Percentiles rank a stretch among this genome's conserved stretches.
Conservation (phyloP, 2,888 invertebrate genomes). For the Platycheirus albimanus region DNA sequence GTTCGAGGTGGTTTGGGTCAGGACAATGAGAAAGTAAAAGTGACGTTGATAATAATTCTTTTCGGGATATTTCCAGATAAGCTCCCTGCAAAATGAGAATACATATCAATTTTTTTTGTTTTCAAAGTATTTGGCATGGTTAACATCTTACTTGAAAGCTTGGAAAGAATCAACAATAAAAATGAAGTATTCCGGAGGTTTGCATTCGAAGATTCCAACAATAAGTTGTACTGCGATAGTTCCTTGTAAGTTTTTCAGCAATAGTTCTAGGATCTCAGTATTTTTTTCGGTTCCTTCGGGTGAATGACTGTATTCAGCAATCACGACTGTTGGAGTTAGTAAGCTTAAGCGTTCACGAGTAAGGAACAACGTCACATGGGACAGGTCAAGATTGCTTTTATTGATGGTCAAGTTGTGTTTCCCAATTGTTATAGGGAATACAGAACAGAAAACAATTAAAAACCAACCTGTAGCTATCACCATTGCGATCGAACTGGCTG, state of each 20-base stretch:
- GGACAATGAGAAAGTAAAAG: constrained; percentile 77
- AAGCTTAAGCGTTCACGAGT: not conserved
- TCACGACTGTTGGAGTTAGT: not conserved
- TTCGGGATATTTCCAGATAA: constrained; percentile 52
- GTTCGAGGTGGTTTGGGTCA: constrained; percentile 60
- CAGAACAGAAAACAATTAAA: not conserved
- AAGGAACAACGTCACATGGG: not conserved
- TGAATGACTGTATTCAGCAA: not conserved
- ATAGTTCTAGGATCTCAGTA: not conserved
- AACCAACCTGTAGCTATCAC: not conserved
- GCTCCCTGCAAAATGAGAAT: constrained; percentile 60
- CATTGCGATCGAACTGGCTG: not conserved
- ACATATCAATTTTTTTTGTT: not conserved
- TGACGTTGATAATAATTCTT: constrained; percentile 75
- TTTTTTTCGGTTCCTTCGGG: not conserved
- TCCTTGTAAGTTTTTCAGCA: not conserved
- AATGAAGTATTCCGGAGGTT: constrained; percentile 75
- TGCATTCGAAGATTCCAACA: constrained; percentile 62
- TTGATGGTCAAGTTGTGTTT: not conserved
- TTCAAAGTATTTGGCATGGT: constrained; percentile 15
- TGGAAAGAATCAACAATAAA: constrained; percentile 76
- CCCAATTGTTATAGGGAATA: not conserved
- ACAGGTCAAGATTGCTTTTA: not conserved
- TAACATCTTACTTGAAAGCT: constrained; percentile 76
- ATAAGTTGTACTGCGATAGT: constrained; percentile 63